Percentiles rank a stretch among this genome's conserved stretches.
Conservation (phyloP, 35 echinoderm and acorn worm species). For the Strongylocentrotus purpuratus region DNA sequence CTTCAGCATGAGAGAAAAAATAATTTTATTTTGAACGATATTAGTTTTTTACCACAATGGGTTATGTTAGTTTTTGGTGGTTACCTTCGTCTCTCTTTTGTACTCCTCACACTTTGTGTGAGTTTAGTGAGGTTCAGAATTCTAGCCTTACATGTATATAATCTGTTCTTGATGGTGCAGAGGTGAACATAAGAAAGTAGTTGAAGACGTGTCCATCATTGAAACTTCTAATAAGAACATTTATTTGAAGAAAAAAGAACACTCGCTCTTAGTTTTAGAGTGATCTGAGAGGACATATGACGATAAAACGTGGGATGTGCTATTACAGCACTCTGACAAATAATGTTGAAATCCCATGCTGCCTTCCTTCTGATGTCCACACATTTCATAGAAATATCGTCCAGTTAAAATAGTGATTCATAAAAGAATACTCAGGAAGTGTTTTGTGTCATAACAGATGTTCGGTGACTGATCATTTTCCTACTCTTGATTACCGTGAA, state of each 20-base stretch:
- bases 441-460: too few relatives aligned
- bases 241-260: background rate
- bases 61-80: too few relatives aligned
- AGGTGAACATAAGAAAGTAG: slow-evolving; percentile 95
- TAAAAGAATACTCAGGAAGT: background rate
- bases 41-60: too few relatives aligned
- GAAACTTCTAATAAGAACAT: slow-evolving; percentile 66
- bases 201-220: slow-evolving; percentile 90
- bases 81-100: too few relatives aligned
- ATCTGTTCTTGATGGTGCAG: slow-evolving; percentile 43
- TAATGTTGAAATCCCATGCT: slow-evolving; percentile 70
- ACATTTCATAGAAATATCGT: background rate
- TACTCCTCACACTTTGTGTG: too few relatives aligned
- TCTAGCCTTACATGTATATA: background rate
- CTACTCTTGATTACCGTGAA: background rate
- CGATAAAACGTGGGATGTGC: slow-evolving; percentile 67
- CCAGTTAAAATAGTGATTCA: background rate
- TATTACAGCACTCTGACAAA: slow-evolving; percentile 53
- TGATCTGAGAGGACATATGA: slow-evolving; percentile 40
- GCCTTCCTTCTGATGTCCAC: slow-evolving; percentile 71
- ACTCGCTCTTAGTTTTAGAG: background rate
- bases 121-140: too few relatives aligned
- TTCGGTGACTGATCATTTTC: background rate
- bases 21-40: too few relatives aligned
- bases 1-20: too few relatives aligned